Conservation (phyloP, 2,888 invertebrate species). For the Caenorhabditis imperialis region DNA sequence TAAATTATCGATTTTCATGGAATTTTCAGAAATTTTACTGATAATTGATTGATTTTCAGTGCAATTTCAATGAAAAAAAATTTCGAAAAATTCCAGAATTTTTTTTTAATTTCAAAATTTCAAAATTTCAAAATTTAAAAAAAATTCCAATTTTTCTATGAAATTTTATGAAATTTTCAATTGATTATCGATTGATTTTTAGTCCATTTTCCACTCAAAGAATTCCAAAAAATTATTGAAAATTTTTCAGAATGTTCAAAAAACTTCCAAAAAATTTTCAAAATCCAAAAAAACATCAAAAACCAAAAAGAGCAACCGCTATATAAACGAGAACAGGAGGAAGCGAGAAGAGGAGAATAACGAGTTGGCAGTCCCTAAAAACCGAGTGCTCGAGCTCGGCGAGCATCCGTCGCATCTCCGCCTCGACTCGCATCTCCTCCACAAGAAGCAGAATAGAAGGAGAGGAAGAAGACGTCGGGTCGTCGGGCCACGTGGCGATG, state of each 20-base stretch:
- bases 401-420: conserved; percentile 18
- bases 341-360: conserved; percentile 45
- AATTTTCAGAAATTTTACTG: too few species aligned
- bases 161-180: too few species aligned
- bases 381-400: conserved; percentile 15
- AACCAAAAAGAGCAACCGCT: conserved; percentile 5
- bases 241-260: conserved; percentile 19
- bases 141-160: too few species aligned
- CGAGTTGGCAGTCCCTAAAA: conserved; percentile 35
- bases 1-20: conserved; percentile 13
- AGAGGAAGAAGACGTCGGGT: conserved; percentile 2
- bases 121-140: too few species aligned
- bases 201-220: too few species aligned
- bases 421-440: conserved; percentile 32
- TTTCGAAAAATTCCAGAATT: too few species aligned
- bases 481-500: conserved; percentile 36
- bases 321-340: conserved; percentile 49
- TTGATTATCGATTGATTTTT: too few species aligned
- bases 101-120: too few species aligned
- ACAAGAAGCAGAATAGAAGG: conserved; percentile 17
- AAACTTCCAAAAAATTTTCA: conserved; percentile 4
- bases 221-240: conserved; percentile 21
- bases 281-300: not conserved
- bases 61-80: too few species aligned
- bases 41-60: too few species aligned